Base-by-base conservation (phyloP, 2,888 invertebrate genomes). In the Conops quadrifasciatus region DNA sequence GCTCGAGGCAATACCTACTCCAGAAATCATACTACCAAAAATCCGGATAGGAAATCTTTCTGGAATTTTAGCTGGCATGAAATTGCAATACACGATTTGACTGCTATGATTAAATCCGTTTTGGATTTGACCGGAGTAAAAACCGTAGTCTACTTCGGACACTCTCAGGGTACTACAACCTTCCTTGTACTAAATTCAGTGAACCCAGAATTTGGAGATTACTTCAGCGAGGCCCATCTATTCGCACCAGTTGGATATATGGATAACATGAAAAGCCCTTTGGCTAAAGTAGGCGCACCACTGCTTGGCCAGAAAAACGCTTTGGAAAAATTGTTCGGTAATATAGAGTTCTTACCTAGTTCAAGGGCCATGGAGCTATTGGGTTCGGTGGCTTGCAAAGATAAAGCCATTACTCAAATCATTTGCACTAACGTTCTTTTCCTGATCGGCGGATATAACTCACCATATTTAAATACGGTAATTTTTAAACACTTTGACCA, bases 111-210 rank as follows among this genome's bases (percentile, higher is more conserved):
- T 72, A 91, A 95, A 82, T 91, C 93, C 78, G 87, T 90, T 1
- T 83, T 83, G 24, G 19, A 73, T 3, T 7, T 47, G 2, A 83
- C 82, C 0, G 80, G 79, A 3, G 73, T 79, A 59, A 21, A 70
- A 3, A 72, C 81, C 66, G 67, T 83, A 19, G 78, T 80, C 21
- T 97, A 96, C 82, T 87, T 96, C 51, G 97, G 97, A 0, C 96
- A 97, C 85, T 96, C 95, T 0, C 96, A 97, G 91, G 97, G 96
- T 1, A 93, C 94, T 0, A 92, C 94, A 0, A 88, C 91, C 79
- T 89, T 92, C 76, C 92, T 91, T 80, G 91, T 91, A 0, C 79
- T 82, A 79, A 76, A 78, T 71, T 79, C 81, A 2, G 77, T 79
- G 73, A 75, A 16, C 24, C 78, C 81, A 7, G 26, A 36, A 0